These are phyloP conservation scores for Galerucella nymphaeae DNA, from an alignment of 2,888 invertebrate genomes.

Conservation along the genomic window DNA sequence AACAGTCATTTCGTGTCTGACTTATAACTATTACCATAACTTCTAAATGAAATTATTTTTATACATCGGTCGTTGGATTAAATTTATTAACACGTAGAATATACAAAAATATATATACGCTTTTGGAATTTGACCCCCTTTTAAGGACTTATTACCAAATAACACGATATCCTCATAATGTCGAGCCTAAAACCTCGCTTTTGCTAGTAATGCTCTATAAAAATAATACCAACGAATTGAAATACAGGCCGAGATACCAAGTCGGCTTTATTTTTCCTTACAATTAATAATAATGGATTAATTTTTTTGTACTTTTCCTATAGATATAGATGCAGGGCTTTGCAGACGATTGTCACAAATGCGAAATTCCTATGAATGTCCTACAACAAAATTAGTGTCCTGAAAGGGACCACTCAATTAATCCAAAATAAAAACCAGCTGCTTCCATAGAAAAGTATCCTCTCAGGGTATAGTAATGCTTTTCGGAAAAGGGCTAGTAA, in stretches of 20 bases:
- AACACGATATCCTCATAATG: slow-evolving; percentile 40
- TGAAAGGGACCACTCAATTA: too few relatives aligned
- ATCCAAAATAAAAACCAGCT: too few relatives aligned
- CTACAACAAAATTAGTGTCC: too few relatives aligned
- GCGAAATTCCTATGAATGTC: too few relatives aligned
- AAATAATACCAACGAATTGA: neutral
- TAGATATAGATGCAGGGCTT: too few relatives aligned
- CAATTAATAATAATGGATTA: too few relatives aligned
- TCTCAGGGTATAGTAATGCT: too few relatives aligned
- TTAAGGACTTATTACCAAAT: slow-evolving; percentile 39
- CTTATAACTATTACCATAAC: slow-evolving; percentile 48
- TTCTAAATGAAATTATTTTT: slow-evolving; percentile 47
- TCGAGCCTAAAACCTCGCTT: slow-evolving; percentile 19
- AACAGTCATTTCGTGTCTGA: slow-evolving; percentile 43
- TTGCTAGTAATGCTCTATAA: slow-evolving; percentile 2
- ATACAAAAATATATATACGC: slow-evolving; percentile 35
- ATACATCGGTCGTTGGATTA: slow-evolving; percentile 41
- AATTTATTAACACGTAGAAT: slow-evolving; percentile 40
- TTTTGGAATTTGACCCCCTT: slow-evolving; percentile 40
- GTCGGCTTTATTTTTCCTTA: too few relatives aligned
- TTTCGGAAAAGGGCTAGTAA: too few relatives aligned
- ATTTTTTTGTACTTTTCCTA: too few relatives aligned
- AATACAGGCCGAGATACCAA: neutral
- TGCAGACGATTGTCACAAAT: too few relatives aligned
- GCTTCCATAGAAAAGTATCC: too few relatives aligned